Conservation (phyloP, 1,140 invertebrate species). For the Chlorops oryzae region DNA sequence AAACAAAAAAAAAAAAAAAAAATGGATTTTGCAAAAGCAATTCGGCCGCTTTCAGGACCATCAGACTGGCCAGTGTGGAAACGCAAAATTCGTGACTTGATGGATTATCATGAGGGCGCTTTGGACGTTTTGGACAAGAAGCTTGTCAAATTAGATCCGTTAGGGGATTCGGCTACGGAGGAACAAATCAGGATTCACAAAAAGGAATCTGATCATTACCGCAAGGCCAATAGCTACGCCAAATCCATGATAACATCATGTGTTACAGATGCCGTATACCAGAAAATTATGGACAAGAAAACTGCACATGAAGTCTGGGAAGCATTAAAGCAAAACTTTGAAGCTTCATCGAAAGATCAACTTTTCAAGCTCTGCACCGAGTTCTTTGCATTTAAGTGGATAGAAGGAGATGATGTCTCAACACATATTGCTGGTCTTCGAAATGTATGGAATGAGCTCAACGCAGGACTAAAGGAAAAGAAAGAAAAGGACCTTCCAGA, state of each 20-base stretch:
- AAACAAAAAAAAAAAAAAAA: too few species aligned
- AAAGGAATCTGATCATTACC: neutral
- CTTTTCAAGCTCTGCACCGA: conserved; percentile 5
- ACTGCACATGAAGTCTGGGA: conserved; percentile 1
- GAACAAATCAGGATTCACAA: too few species aligned
- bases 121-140: too few species aligned
- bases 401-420: neutral
- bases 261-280: neutral
- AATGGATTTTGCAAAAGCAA: too few species aligned
- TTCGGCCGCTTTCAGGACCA: too few species aligned
- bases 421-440: conserved; percentile 1
- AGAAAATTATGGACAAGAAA: conserved; percentile 1
- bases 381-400: neutral
- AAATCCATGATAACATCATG: neutral
- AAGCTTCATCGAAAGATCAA: conserved; percentile 4
- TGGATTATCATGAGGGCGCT: too few species aligned
- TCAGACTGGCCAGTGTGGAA: too few species aligned
- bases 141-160: too few species aligned
- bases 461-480: neutral
- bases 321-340: conserved; percentile 5
- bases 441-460: conserved; percentile 2
- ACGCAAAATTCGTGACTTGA: too few species aligned
- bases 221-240: neutral
- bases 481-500: conserved; percentile 2
- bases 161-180: too few species aligned